Evolutionary conservation across 2,888 invertebrate species (phyloP).

Genomic region (Malthinus seriepunctatus): DNA sequence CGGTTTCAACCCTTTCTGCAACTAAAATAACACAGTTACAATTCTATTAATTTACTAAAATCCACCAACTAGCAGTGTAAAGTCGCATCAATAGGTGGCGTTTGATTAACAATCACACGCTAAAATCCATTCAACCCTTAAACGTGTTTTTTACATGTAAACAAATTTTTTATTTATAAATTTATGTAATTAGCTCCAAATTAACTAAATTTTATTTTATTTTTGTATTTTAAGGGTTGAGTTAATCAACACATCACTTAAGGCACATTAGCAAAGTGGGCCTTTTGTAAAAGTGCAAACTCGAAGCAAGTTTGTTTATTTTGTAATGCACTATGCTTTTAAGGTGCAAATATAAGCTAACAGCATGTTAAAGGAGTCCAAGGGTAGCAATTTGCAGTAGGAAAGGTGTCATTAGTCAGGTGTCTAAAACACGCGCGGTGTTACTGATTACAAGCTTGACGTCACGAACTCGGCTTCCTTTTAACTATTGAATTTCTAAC

Average conservation of each 20-base stretch:
- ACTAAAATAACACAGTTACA: constrained; percentile 2
- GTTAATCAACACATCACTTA: no score
- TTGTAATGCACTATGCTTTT: constrained; percentile 23
- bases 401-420: constrained; percentile 56
- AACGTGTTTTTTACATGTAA: no score
- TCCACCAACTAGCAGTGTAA: neutral
- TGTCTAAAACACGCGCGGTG: constrained; percentile 54
- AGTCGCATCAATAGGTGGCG: neutral
- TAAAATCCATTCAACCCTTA: neutral
- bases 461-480: constrained; percentile 29
- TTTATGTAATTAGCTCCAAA: neutral
- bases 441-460: constrained; percentile 39
- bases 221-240: no score
- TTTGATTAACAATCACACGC: neutral
- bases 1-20: constrained; percentile 44
- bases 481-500: constrained; percentile 11
- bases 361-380: constrained; percentile 29
- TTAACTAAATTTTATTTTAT: neutral
- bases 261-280: no score
- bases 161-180: no score
- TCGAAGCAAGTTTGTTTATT: constrained; percentile 13
- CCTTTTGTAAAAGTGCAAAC: constrained; percentile 1
- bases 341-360: constrained; percentile 23
- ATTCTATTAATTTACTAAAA: no score
- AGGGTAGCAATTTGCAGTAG: constrained; percentile 49